A percentile compares a stretch with the other conserved stretches of the same genome.
These are phyloP conservation scores for Lycaon pictus DNA, from an alignment of 2,113 vertebrate genomes.

Conservation along the genomic window DNA sequence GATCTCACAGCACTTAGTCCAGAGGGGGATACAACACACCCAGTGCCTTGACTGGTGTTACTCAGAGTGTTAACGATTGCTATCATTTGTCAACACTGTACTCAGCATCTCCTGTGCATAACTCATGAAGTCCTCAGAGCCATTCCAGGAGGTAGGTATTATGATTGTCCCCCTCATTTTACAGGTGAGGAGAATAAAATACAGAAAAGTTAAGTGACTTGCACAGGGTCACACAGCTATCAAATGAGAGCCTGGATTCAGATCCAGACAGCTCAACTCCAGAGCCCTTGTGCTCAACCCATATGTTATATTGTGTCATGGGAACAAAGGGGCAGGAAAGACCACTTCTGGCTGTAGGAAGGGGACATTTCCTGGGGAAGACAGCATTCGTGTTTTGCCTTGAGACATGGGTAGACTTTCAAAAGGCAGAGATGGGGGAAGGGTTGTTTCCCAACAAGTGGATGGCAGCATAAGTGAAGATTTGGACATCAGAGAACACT, in stretches of 20 bases:
- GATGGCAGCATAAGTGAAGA: not conserved
- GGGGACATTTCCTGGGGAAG: conserved; percentile 65
- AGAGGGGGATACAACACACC: not conserved
- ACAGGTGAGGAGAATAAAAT: not conserved
- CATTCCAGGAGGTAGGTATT: not conserved
- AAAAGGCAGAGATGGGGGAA: conserved; percentile 33
- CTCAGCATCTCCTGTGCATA: not conserved
- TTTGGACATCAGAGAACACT: not conserved
- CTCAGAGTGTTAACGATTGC: not conserved
- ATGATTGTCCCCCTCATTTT: not conserved
- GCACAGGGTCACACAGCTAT: not conserved
- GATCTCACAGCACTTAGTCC: not conserved
- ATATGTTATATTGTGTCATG: not conserved
- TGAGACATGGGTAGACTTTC: conserved; percentile 52
- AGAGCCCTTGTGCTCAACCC: not conserved
- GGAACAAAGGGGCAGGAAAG: conserved; percentile 69
- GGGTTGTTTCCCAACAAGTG: not conserved
- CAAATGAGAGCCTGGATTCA: not conserved
- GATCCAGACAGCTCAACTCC: not conserved
- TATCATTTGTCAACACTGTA: not conserved
- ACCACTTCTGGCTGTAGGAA: conserved; percentile 61
- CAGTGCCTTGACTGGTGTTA: not conserved
- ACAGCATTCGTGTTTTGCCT: conserved; percentile 48
- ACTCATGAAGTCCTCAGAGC: not conserved
- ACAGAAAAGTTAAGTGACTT: not conserved